Evolutionary conservation across 2,888 invertebrate genomes (phyloP).

Genomic region (Crioceris asparagi): DNA sequence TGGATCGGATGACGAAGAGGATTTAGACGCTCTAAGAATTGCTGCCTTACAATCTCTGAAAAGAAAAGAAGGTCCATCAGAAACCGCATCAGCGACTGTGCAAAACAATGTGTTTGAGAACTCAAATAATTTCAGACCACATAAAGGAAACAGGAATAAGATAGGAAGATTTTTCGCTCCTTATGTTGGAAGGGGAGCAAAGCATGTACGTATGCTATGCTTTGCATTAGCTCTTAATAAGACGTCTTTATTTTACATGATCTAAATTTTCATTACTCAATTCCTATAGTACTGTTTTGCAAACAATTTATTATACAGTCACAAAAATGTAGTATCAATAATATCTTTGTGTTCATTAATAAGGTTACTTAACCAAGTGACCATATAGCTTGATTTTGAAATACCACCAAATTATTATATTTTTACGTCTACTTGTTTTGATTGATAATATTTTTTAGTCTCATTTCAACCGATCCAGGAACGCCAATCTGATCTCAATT

Average conservation of each 20-base stretch:
- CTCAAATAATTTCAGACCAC: constrained; percentile 1
- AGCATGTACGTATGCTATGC: constrained; percentile 19
- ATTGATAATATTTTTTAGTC: constrained; percentile 10
- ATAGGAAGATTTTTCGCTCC: constrained; percentile 20
- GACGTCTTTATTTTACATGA: too few relatives aligned
- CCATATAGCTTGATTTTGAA: too few relatives aligned
- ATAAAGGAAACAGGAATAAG: constrained; percentile 15
- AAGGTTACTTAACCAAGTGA: too few relatives aligned
- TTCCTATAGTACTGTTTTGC: too few relatives aligned
- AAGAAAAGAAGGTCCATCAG: constrained; percentile 15
- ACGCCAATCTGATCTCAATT: constrained; percentile 43
- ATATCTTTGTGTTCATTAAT: too few relatives aligned
- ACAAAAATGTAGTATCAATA: too few relatives aligned
- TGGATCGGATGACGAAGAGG: constrained; percentile 42
- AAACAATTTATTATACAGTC: too few relatives aligned
- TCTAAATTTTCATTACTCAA: too few relatives aligned
- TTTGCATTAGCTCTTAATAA: too few relatives aligned
- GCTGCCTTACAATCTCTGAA: constrained; percentile 41
- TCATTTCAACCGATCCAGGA: constrained; percentile 28
- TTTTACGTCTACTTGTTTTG: neutral
- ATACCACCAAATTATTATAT: too few relatives aligned
- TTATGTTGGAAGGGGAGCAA: constrained; percentile 17
- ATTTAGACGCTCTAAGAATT: constrained; percentile 40
- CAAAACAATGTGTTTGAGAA: neutral
- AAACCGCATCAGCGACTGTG: neutral